Conservation (phyloP, 2,113 vertebrate species). For the Collichthys lucidus region DNA sequence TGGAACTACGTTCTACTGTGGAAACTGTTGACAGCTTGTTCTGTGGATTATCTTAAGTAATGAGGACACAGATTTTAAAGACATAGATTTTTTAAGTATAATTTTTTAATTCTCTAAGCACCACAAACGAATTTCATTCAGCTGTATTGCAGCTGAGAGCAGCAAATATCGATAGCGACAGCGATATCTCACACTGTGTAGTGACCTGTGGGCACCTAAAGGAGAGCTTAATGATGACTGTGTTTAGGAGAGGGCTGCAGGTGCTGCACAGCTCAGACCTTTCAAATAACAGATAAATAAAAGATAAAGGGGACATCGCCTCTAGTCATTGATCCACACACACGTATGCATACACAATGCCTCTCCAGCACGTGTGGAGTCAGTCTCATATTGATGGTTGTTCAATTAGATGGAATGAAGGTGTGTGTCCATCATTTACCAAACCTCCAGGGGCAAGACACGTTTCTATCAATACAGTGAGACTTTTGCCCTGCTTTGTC, state of each 20-base stretch:
- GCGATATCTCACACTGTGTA: background rate
- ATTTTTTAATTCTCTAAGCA: background rate
- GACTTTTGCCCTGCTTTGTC: constrained; percentile 31
- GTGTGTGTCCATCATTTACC: constrained; percentile 52
- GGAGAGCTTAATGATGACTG: constrained; percentile 11
- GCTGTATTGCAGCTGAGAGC: background rate
- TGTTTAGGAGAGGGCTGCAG: constrained; percentile 18
- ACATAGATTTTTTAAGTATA: constrained; percentile 7
- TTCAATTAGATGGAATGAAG: constrained; percentile 51
- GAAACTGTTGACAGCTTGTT: constrained; percentile 30
- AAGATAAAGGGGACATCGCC: constrained; percentile 36
- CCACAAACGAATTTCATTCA: background rate
- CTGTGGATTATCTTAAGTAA: constrained; percentile 31
- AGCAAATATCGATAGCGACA: background rate
- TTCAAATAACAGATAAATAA: background rate
- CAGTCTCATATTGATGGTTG: constrained; percentile 52
- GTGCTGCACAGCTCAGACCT: constrained; percentile 15
- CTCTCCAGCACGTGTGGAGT: constrained; percentile 15
- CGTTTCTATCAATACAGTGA: constrained; percentile 49
- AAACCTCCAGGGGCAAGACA: constrained; percentile 33
- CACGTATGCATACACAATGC: background rate
- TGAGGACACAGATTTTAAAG: constrained; percentile 28
- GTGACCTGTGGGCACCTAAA: constrained; percentile 11
- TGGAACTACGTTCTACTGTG: background rate
- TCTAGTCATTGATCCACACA: constrained; percentile 15